Conservation (phyloP, 1,140 invertebrate genomes). For the Octopus bimaculoides region DNA sequence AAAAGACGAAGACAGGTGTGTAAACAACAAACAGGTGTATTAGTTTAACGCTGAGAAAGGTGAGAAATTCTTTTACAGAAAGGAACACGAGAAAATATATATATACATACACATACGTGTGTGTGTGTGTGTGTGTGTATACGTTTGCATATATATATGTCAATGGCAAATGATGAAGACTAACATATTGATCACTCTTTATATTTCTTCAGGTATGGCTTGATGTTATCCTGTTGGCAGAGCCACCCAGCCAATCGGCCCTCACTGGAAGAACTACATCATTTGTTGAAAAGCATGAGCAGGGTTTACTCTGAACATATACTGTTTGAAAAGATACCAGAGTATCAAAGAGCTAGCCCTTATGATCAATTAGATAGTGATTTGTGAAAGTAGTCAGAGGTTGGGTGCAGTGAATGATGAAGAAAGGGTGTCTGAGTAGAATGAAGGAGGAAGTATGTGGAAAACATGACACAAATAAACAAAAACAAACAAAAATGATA, state of each 20-base stretch:
- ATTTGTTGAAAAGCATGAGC: slow-evolving; percentile 15
- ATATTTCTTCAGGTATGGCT: slow-evolving; percentile 27
- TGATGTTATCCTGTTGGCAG: slow-evolving; percentile 39
- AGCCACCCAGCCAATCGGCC: slow-evolving; percentile 34
- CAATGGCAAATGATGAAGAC: neutral
- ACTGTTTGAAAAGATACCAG: slow-evolving; percentile 7
- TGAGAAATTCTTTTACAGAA: no score
- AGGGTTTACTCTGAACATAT: neutral
- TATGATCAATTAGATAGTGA: neutral
- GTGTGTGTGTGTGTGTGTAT: neutral
- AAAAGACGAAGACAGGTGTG: no score
- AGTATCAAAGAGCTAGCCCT: neutral
- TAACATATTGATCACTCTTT: neutral
- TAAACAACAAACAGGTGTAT: no score
- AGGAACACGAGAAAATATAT: no score
- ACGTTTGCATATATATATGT: neutral
- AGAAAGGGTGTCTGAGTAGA: no score
- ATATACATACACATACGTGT: neutral
- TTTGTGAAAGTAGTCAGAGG: neutral
- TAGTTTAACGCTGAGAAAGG: no score
- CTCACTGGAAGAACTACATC: slow-evolving; percentile 29
- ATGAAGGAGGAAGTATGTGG: no score
- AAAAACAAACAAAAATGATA: no score
- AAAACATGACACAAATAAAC: no score
- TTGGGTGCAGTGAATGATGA: no score